Evolutionary conservation across 37 sponge, comb jelly and placozoan species (phyloP).

Genomic region (Ephydatia muelleri): DNA sequence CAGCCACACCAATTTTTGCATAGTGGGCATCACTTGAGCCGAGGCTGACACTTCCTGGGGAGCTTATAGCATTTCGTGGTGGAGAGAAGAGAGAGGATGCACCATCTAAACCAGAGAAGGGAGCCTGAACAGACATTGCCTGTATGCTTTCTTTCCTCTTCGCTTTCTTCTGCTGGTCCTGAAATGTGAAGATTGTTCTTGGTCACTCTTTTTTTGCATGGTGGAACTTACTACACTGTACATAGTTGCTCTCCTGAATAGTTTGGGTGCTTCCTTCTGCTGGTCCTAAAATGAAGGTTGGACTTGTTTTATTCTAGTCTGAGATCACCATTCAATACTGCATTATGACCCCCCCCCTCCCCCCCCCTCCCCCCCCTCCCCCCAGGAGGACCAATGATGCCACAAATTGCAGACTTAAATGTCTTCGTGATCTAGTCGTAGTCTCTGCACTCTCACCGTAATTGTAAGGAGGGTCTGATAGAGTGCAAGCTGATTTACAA

Average conservation of each 20-base stretch:
- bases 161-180: not conserved
- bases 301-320: not conserved
- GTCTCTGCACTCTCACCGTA: no score
- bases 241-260: not conserved
- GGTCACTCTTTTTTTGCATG: no score
- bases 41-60: not conserved
- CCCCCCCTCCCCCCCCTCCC: no score
- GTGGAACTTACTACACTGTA: not conserved
- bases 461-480: no score
- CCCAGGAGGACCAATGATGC: no score
- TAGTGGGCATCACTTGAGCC: not conserved
- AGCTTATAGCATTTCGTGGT: not conserved
- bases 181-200: not conserved
- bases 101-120: not conserved
- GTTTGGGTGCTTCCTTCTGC: not conserved
- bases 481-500: no score
- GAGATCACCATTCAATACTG: no score
- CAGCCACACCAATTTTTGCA: not conserved
- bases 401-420: no score
- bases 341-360: no score
- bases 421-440: no score
- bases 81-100: not conserved
- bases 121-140: not conserved
- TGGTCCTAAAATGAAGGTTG: not conserved
- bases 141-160: not conserved